phyloP scores from a whole-genome alignment of 2,113 vertebrate species.

The Saguinus imperator region DNA sequence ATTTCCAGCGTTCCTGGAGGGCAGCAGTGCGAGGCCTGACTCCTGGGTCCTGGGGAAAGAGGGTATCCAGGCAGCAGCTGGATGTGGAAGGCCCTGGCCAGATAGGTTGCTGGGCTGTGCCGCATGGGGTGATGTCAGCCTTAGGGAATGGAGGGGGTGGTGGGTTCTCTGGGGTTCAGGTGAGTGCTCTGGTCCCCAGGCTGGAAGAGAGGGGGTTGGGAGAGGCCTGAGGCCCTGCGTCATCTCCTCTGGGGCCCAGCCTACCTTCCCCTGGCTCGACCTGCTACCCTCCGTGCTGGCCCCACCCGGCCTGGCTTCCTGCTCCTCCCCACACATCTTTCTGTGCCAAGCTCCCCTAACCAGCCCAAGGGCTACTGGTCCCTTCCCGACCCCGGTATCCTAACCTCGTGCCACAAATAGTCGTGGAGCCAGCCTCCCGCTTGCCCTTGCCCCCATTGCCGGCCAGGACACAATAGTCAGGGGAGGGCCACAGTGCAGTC shows the following conservation, averaged over 20 bases:
- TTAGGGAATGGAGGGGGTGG: constrained; percentile 62
- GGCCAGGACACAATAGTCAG: constrained; percentile 58
- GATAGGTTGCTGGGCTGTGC: background rate
- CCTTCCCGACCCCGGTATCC: background rate
- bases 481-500: constrained; percentile 34
- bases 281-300: constrained; percentile 56
- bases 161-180: constrained; percentile 35
- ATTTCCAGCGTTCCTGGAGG: constrained; percentile 43
- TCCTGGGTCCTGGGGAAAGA: background rate
- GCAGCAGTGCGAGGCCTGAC: background rate
- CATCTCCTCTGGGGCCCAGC: constrained; percentile 58
- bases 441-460: background rate
- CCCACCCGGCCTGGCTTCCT: constrained; percentile 75
- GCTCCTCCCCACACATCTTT: constrained; percentile 61
- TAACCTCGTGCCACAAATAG: background rate
- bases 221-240: constrained; percentile 55
- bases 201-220: constrained; percentile 20
- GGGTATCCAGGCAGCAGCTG: background rate
- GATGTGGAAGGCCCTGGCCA: background rate
- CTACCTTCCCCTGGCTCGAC: constrained; percentile 50
- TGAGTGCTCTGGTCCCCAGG: constrained; percentile 41
- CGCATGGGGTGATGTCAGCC: constrained; percentile 63
- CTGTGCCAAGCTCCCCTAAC: constrained; percentile 51
- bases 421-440: background rate
- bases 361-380: constrained; percentile 45